Base-by-base conservation (phyloP, 1,140 invertebrate genomes). In the Drosophila pseudoobscura region DNA sequence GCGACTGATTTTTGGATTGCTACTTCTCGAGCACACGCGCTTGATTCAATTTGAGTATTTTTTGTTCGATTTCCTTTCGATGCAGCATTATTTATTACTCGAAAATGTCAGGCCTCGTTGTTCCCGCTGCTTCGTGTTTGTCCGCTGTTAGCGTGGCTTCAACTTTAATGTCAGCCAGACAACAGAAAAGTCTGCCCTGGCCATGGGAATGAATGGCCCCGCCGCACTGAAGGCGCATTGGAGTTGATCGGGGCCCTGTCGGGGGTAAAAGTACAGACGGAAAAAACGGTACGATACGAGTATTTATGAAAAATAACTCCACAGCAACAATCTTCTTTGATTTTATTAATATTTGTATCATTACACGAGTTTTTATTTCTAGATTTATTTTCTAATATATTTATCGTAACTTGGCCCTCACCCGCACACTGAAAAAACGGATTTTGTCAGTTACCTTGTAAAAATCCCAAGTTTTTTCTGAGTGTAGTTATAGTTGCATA, bases 51-150 rank as follows among this genome's bases (percentile, higher is more conserved):
- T 64, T 64, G 29, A 39, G 5, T 31, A 9, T 45, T 29, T 56
- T 9, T 73, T 43, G 15, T 29, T 17, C 4, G 35, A 26, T 74
- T 63, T 59, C 45, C 50, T 50, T 50, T 59, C 61, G 26, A 26
- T 26, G 35, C 35, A 15, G 13, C 56, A 41, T 75, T 75, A 75
- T 75, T 61, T 75, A 75, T 75, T 57, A 39, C 11, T 44, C 26
- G 41, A 53, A 75, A 75, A 75, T 75, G 73, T 68, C 72, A 75
- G 63, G 55, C 45, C 56, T 60, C 47, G 55, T 68, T 56, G 31
- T 44, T 53, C 45, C 45, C 39, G 45, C 44, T 45, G 45, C 29
- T 50, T 49, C 35, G 47, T 26, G 24, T 4, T 26, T 26, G 24
- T 51, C 31, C 39, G 22, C 47, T 43, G 49, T n/a, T 26, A 50